These are phyloP conservation scores for Himalopsyche phryganea DNA, from an alignment of 1,140 invertebrate species.

Conservation along the genomic window DNA sequence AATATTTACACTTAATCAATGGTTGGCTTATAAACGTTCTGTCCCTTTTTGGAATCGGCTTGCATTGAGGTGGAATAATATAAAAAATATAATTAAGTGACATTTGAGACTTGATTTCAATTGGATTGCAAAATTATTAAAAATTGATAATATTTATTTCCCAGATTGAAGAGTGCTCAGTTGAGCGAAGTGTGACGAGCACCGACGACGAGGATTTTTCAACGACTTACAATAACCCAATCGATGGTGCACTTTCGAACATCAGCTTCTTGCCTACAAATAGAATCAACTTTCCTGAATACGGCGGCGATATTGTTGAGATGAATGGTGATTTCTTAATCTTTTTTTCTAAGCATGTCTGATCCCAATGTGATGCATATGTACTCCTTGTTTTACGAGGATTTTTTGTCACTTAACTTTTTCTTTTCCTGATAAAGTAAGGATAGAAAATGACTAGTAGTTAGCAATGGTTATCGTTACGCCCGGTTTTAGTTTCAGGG, in stretches of 20 bases:
- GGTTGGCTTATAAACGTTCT: no score
- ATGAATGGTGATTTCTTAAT: slow-evolving; percentile 39
- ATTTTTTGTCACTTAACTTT: not conserved
- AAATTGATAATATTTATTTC: not conserved
- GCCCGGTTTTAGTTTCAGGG: no score
- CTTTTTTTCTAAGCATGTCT: no score
- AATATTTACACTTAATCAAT: no score
- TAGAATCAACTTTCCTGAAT: slow-evolving; percentile 67
- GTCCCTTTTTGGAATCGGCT: no score
- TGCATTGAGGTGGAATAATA: no score
- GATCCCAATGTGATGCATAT: no score
- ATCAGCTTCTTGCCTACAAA: slow-evolving; percentile 37
- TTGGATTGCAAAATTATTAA: no score
- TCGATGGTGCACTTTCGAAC: slow-evolving; percentile 41
- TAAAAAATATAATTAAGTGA: no score
- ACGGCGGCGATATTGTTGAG: slow-evolving; percentile 66
- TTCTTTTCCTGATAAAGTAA: slow-evolving; percentile 6
- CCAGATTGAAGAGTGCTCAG: slow-evolving; percentile 14
- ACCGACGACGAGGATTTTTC: slow-evolving; percentile 39
- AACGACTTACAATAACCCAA: slow-evolving; percentile 47
- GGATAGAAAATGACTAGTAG: not conserved
- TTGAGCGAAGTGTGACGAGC: slow-evolving; percentile 15
- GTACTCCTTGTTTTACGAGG: no score
- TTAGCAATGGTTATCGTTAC: no score
- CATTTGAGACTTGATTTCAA: no score